Evolutionary conservation across 2,113 vertebrate genomes (phyloP).

Genomic region (Camelus bactrianus): DNA sequence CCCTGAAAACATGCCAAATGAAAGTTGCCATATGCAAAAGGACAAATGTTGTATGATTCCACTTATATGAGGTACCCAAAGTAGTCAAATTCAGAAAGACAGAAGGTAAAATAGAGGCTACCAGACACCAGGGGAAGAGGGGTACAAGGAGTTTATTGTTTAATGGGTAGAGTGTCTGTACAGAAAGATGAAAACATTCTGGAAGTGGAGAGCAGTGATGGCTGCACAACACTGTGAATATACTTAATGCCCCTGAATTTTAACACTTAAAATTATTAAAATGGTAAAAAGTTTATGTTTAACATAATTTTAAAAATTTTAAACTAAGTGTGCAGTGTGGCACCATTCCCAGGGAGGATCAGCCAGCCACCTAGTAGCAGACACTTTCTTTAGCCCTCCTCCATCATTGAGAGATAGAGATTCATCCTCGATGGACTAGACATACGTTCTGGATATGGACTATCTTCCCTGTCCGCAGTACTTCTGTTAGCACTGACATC

Average conservation of each 20-base stretch:
- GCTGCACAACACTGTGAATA: not conserved
- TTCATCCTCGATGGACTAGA: not conserved
- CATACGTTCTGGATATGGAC: not conserved
- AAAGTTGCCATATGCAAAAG: not conserved
- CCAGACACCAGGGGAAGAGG: not conserved
- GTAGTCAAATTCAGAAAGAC: not conserved
- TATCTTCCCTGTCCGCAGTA: not conserved
- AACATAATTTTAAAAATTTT: not conserved
- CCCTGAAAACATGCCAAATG: not conserved
- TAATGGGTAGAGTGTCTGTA: not conserved
- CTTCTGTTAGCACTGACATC: not conserved
- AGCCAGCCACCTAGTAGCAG: not conserved
- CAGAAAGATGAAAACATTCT: not conserved
- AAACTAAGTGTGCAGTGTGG: not conserved
- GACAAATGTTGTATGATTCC: not conserved
- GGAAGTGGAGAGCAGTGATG: not conserved
- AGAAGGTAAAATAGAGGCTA: not conserved
- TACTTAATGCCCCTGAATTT: not conserved
- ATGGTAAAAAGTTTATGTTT: not conserved
- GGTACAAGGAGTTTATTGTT: not conserved
- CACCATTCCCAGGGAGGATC: not conserved
- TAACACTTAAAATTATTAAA: not conserved
- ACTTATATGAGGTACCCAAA: not conserved
- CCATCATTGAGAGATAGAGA: not conserved
- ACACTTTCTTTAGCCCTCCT: not conserved